Evolutionary conservation across 2,888 invertebrate genomes (phyloP).

Genomic region (Punctoribates punctum): DNA sequence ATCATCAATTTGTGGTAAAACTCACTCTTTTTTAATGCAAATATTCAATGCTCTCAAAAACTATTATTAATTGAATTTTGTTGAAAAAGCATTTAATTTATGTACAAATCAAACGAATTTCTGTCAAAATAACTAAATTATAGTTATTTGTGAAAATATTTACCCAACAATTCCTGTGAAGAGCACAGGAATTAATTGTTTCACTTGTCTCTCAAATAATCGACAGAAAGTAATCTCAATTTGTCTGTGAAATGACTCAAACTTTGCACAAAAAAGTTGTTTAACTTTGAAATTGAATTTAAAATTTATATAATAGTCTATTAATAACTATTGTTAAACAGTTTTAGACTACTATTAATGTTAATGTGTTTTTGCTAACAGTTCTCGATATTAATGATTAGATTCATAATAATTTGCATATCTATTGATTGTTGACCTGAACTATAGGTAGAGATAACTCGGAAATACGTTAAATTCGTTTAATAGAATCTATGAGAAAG

Average conservation of each 20-base stretch:
- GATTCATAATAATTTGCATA: neutral
- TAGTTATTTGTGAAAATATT: neutral
- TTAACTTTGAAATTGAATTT: neutral
- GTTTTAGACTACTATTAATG: too few species aligned
- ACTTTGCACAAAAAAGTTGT: neutral
- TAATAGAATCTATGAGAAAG: neutral
- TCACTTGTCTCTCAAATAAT: neutral
- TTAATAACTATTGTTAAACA: neutral
- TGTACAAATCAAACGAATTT: constrained; percentile 25
- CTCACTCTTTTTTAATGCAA: neutral
- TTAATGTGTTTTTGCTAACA: too few species aligned
- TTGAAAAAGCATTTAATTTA: constrained; percentile 2
- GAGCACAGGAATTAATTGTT: neutral
- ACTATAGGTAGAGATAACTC: neutral
- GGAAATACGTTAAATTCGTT: neutral
- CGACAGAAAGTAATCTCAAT: too few species aligned
- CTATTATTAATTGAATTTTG: neutral
- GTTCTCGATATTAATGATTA: neutral
- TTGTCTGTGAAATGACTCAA: constrained; percentile 3
- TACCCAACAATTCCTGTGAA: too few species aligned
- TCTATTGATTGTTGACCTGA: neutral
- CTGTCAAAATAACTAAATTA: neutral
- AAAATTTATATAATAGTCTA: neutral
- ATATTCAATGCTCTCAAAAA: constrained; percentile 1
- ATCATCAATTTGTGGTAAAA: constrained; percentile 20